Conservation (phyloP, 2,113 vertebrate genomes). For the Burhinus bistriatus region DNA sequence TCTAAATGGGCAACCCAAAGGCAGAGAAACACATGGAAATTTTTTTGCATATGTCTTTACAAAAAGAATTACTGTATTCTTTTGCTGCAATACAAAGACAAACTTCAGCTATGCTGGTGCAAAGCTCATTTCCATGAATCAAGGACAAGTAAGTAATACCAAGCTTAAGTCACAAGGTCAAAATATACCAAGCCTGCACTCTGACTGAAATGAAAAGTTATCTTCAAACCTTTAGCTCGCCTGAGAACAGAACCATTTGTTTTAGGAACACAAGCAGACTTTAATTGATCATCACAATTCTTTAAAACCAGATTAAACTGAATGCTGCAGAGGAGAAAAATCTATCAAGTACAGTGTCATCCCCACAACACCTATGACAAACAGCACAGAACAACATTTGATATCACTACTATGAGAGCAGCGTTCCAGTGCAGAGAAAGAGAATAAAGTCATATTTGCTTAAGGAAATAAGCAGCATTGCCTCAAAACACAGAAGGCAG, state of each 20-base stretch:
- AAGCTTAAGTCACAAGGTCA: slow-evolving; percentile 59
- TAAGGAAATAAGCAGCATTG: neutral
- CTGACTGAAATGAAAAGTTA: slow-evolving; percentile 71
- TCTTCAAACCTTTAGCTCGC: slow-evolving; percentile 62
- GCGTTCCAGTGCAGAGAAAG: neutral
- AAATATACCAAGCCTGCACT: slow-evolving; percentile 53
- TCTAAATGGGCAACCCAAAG: neutral
- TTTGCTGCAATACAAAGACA: slow-evolving; percentile 9
- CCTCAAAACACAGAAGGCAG: neutral
- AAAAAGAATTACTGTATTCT: neutral
- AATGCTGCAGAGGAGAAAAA: slow-evolving; percentile 5
- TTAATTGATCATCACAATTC: slow-evolving; percentile 64
- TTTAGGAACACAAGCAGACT: slow-evolving; percentile 59
- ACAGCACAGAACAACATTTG: neutral
- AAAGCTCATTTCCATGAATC: slow-evolving; percentile 32
- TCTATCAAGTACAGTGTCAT: neutral
- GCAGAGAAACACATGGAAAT: neutral
- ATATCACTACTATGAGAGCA: neutral
- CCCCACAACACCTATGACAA: neutral
- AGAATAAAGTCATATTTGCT: neutral
- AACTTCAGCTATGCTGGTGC: slow-evolving; percentile 1
- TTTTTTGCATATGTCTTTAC: neutral
- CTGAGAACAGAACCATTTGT: slow-evolving; percentile 61
- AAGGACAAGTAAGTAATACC: slow-evolving; percentile 44
- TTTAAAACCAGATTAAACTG: slow-evolving; percentile 55